Evolutionary conservation across 1,140 invertebrate species (phyloP), one percentile per base, ranked within the genome.

Genomic region (Aphelinus atriplicis): DNA sequence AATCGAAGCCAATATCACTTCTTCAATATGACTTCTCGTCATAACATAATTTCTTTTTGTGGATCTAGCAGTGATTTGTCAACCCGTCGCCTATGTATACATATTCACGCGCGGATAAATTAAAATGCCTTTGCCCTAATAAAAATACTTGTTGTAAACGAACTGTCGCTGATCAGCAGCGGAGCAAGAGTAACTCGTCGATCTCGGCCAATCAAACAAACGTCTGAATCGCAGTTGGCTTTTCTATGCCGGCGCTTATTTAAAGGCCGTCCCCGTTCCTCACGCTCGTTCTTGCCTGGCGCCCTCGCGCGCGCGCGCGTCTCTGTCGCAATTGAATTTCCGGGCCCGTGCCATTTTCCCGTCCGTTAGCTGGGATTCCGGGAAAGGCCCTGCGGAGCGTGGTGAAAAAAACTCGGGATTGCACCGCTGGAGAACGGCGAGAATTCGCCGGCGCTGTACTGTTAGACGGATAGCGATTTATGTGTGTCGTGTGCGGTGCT

Each of bases 391-490:
- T 26, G 26, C 26, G 26, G 26, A 26, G 26, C 26, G 26, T 26
- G 26, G 26, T 26, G 26, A 26, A 26, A 26, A 26, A 26, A 26
- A 26, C 26, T 26, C 26, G 26, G 26, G 26, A 26, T 26, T 26
- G 26, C 26, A 26, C 3, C 42, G 65, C 1, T 3, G 50, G n/a
- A 43, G 26, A 67, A 57, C 10, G 26, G 10, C 42, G n/a, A 9
- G 47, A 61, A 53, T 62, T 62, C 9, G 26, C 60, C 7, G 42
- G 1, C n/a, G 45, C 48, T 71, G 55, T 71, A 71, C 70, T 71
- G 70, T 71, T 71, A 63, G 0, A 53, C 68, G 3, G 69, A 71
- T 71, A 63, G 45, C 3, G 51, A 71, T 71, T 71, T 71, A 71
- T 64, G 50, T 55, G 50, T 61, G 67, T 67, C 65, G 46, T 61